Base-by-base conservation (phyloP, 2,888 invertebrate genomes). In the Macaria liturata region DNA sequence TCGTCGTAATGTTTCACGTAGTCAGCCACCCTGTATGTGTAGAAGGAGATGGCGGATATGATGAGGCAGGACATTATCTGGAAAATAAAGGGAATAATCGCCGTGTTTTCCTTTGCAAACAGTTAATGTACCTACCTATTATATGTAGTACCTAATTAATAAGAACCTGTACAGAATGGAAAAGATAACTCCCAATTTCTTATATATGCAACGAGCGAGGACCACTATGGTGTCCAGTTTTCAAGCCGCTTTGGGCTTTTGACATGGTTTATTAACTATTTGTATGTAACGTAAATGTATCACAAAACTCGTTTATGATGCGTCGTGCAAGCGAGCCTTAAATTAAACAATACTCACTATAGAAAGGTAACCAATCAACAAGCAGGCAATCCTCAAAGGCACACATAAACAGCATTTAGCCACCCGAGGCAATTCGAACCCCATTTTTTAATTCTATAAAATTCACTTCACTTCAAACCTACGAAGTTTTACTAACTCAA, bases 331-430 rank as follows among this genome's bases (percentile, higher is more conserved):
- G 20, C 20, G 39, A 1, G 9, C 9, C 6, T 42, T n/a, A 5
- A 42, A 42, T 39, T 39, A 42, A 42, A 9, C 42, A n/a, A 4
- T n/a, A 84, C 89, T 88, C 70, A 90, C 90, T 61, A 88, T 71
- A 32, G 88, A 84, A 45, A 83, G 37, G 75, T 91, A 91, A 69
- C 90, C 91, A 49, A 90, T 84, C 34, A 89, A 65, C 42, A 90
- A 69, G 0, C 83, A 78, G 9, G 86, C 90, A 45, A 79, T 74
- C 59, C 80, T 74, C 44, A 90, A 61, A 5, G 85, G 74, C 9
- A 87, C 68, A 66, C 89, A 89, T 67, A 72, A 88, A 72, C 89
- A 88, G 62, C 84, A 89, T 62, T 71, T 81, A 1, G 67, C 66
- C 4, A 84, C 64, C 43, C 82, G 76, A 3, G 90, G 90, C 45